phyloP scores from a whole-genome alignment of 2,797 vertebrate genomes.

The Acrossocheilus fasciatus region DNA sequence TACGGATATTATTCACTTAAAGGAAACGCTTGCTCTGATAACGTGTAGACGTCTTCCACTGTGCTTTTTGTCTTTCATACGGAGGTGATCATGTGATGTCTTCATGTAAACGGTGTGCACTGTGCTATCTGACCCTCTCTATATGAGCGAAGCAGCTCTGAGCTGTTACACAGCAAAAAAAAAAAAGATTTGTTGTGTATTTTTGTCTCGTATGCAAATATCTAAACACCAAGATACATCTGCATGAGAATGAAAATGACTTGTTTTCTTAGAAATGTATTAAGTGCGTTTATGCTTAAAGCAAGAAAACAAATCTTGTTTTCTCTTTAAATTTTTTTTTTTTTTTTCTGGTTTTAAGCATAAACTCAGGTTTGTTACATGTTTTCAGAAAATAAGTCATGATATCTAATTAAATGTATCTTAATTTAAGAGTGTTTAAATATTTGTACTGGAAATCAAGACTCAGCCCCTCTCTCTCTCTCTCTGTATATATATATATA shows the following conservation, averaged over 20 bases:
- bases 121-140: conserved; percentile 60
- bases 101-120: neutral
- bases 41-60: conserved; percentile 49
- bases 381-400: neutral
- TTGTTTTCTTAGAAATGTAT: neutral
- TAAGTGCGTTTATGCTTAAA: neutral
- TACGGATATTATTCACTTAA: conserved; percentile 3
- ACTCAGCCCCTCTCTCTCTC: neutral
- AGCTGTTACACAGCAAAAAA: conserved; percentile 39
- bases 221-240: neutral
- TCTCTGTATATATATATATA: neutral
- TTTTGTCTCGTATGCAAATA: neutral
- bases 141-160: conserved; percentile 50
- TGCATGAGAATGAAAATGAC: neutral
- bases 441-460: neutral
- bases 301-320: neutral
- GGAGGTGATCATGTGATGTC: neutral
- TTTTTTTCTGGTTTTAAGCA: neutral
- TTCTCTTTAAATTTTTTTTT: too few relatives aligned
- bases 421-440: neutral
- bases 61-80: conserved; percentile 19
- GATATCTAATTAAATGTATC: neutral
- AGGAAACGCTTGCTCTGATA: conserved; percentile 11
- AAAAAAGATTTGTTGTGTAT: too few relatives aligned
- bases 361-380: neutral